Evolutionary conservation across 2,797 vertebrate genomes (phyloP), one percentile per base, ranked within the genome.

Genomic region (Chelidonichthys spinosus): DNA sequence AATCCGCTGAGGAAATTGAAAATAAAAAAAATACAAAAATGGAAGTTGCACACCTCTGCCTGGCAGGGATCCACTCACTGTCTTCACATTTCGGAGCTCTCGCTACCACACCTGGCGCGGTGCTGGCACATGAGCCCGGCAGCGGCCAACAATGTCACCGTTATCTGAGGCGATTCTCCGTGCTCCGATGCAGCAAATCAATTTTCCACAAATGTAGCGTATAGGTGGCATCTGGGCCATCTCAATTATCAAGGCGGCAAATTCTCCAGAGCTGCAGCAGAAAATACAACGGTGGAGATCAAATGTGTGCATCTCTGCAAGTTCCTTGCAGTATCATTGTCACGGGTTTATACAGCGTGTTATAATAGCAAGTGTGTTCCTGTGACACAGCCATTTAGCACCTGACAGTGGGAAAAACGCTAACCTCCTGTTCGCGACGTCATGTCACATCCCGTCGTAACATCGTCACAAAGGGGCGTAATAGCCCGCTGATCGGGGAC

Each of bases 31-130:
- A 87, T 78, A 69, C 89, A 81, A 88, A 76, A 63, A 89, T 87
- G 90, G 90, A 90, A 50, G 56, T 18, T 71, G 53, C 43, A 69
- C 78, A 84, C 90, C 82, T 83, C 89, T 82, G 85, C 79, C 74
- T 91, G 83, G 86, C 92, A 76, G 81, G 42, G 37, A 71, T 81
- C 85, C 86, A 76, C 71, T 82, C 63, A 14, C 82, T 87, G 88
- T 74, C 81, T 87, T 83, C 78, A 68, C 71, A 76, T 87, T 70
- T 77, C 25, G 25, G 25, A 83, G 87, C 77, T 79, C 64, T 84
- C 65, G 79, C 84, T 75, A 79, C 75, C 84, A 89, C 86, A 92
- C 87, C 90, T 93, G 91, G 92, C 87, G 80, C 63, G 63, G 53
- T 2, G 59, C 75, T 88, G 85, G 82, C 83, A 85, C 87, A 81